A percentile compares a stretch with the other conserved stretches of the same genome.
Evolutionary conservation across 2,888 invertebrate species (phyloP).

Genomic region (Antheraea yamamai): DNA sequence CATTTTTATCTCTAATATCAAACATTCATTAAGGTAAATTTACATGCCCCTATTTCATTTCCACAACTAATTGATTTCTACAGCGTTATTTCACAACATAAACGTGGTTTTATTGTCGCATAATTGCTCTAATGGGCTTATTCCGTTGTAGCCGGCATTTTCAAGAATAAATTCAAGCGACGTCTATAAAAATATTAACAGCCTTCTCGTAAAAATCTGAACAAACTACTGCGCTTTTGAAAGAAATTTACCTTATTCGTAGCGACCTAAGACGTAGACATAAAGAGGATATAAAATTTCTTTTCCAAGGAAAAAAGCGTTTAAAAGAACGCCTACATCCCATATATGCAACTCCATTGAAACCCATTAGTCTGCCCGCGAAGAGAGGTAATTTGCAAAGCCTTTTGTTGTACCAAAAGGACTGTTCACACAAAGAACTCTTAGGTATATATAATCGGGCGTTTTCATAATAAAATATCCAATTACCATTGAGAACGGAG

Average conservation of each 20-base stretch:
- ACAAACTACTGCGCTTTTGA: slow-evolving; percentile 56
- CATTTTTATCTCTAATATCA: slow-evolving; percentile 17
- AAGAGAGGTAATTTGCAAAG: slow-evolving; percentile 72
- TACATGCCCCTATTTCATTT: slow-evolving; percentile 13
- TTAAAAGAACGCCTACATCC: slow-evolving; percentile 68
- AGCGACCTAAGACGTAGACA: slow-evolving; percentile 60
- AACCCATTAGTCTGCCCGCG: slow-evolving; percentile 72
- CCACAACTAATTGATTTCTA: slow-evolving; percentile 13
- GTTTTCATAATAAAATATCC: slow-evolving; percentile 65
- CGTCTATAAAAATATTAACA: slow-evolving; percentile 44
- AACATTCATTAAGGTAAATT: slow-evolving; percentile 26
- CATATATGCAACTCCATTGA: slow-evolving; percentile 73
- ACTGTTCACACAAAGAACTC: slow-evolving; percentile 60
- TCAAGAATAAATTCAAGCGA: slow-evolving; percentile 43
- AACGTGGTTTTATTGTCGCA: slow-evolving; percentile 21
- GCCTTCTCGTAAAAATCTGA: slow-evolving; percentile 40
- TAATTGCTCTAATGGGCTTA: slow-evolving; percentile 35
- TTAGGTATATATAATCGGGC: slow-evolving; percentile 59
- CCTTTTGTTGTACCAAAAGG: slow-evolving; percentile 68
- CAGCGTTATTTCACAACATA: slow-evolving; percentile 24
- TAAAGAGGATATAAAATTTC: slow-evolving; percentile 68
- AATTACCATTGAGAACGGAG: slow-evolving; percentile 53
- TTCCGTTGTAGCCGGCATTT: slow-evolving; percentile 29
- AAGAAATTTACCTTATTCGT: slow-evolving; percentile 66
- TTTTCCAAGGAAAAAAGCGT: slow-evolving; percentile 72